These are phyloP conservation scores for Polydesmus complanatus DNA, from an alignment of 2,888 invertebrate species.

Conservation along the genomic window DNA sequence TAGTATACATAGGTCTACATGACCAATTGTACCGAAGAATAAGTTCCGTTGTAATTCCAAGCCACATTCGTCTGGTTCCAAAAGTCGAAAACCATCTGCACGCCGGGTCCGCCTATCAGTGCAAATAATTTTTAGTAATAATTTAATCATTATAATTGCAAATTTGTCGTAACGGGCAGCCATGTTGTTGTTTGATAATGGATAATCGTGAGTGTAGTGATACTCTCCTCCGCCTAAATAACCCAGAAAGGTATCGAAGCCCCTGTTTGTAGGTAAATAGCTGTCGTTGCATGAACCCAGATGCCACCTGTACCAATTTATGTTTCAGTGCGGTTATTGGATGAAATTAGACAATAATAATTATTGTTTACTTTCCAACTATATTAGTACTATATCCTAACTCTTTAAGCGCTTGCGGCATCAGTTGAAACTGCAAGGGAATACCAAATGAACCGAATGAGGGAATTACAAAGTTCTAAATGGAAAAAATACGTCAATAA, in stretches of 20 bases:
- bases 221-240: not conserved
- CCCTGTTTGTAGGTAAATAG: not conserved
- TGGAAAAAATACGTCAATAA: constrained; percentile 21
- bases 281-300: not conserved
- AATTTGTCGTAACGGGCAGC: not conserved
- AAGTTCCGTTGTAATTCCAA: not conserved
- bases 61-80: not conserved
- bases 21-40: not conserved
- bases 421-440: constrained; percentile 26
- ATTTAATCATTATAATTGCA: not conserved
- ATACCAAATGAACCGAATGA: constrained; percentile 28
- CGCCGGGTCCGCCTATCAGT: not conserved
- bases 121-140: not conserved
- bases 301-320: not conserved
- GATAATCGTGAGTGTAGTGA: not conserved
- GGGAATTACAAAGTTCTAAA: constrained; percentile 24
- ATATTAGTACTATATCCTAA: constrained; percentile 29
- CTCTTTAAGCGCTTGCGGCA: constrained; percentile 27
- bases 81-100: not conserved
- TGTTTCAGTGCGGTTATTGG: not conserved
- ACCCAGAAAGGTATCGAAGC: not conserved
- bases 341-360: not conserved
- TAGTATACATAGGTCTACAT: too few relatives aligned
- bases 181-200: not conserved
- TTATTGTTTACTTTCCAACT: constrained; percentile 23